Conservation (phyloP, 1,140 invertebrate genomes). For the Grapholita molesta region DNA sequence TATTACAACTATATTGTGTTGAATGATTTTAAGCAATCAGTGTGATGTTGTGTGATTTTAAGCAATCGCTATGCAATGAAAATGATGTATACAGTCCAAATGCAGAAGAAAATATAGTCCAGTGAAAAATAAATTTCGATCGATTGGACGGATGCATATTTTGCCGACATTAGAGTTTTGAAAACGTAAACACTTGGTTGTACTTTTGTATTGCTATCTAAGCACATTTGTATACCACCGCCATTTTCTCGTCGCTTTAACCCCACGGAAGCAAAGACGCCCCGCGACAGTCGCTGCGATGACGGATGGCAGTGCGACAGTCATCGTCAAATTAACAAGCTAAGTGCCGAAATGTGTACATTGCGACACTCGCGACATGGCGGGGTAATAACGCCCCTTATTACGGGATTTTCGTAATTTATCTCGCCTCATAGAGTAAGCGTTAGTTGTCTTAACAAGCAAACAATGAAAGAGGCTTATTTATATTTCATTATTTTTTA, state of each 20-base stretch:
- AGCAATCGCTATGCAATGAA: no score
- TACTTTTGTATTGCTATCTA: no score
- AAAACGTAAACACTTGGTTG: no score
- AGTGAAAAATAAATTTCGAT: no score
- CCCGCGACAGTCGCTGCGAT: slow-evolving; percentile 39
- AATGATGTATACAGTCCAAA: no score
- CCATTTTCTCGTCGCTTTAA: neutral
- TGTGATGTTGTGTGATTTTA: no score
- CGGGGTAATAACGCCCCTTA: slow-evolving; percentile 1
- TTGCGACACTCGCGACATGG: slow-evolving; percentile 28
- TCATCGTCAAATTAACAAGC: slow-evolving; percentile 67
- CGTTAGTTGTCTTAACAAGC: neutral
- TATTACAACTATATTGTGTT: no score
- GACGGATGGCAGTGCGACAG: slow-evolving; percentile 61
- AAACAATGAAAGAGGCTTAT: neutral
- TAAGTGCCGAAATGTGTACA: slow-evolving; percentile 70
- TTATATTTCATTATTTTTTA: no score
- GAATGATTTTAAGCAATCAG: no score
- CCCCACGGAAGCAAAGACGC: slow-evolving; percentile 37
- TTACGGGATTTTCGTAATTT: slow-evolving; percentile 4
- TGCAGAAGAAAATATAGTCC: no score
- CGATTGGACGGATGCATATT: no score
- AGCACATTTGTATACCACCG: neutral
- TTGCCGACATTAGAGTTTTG: no score
- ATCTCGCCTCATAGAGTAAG: neutral